These are phyloP conservation scores for Hoplias malabaricus DNA, from an alignment of 2,113 vertebrate species.

Conservation along the genomic window DNA sequence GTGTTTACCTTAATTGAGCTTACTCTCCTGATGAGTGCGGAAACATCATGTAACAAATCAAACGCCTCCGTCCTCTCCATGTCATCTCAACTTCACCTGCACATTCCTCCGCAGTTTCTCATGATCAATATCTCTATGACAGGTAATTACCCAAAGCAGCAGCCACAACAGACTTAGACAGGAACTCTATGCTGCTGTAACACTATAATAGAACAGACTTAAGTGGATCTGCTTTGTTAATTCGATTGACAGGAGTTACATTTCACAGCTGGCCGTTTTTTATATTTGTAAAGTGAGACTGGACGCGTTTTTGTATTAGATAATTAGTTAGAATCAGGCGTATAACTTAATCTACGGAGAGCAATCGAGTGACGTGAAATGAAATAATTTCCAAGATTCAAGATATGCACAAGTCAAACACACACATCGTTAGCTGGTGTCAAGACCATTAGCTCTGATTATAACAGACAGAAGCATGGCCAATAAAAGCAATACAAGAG, in stretches of 20 bases:
- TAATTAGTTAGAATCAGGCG: constrained; percentile 25
- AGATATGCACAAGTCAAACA: constrained; percentile 11
- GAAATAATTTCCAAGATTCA: constrained; percentile 33
- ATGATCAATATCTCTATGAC: constrained; percentile 18
- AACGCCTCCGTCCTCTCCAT: neutral
- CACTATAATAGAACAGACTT: constrained; percentile 18
- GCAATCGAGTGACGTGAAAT: constrained; percentile 17
- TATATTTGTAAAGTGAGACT: constrained; percentile 1
- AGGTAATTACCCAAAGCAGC: constrained; percentile 23
- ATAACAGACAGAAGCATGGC: constrained; percentile 47
- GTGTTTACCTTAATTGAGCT: neutral
- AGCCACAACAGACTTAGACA: constrained; percentile 21
- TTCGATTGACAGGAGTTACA: constrained; percentile 26
- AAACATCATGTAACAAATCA: constrained; percentile 13
- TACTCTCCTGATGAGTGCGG: neutral
- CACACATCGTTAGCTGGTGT: constrained; percentile 59
- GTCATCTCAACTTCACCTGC: neutral
- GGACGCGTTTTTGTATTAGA: neutral
- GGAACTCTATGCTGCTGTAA: constrained; percentile 1
- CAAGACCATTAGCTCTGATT: constrained; percentile 52
- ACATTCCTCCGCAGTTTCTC: neutral
- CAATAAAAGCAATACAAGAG: constrained; percentile 56
- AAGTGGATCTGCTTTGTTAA: constrained; percentile 30
- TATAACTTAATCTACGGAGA: constrained; percentile 12
- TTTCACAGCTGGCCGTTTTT: constrained; percentile 29